Base-by-base conservation (phyloP, 64 coral and sea anemone genomes). In the Stichodactyla mertensii region DNA sequence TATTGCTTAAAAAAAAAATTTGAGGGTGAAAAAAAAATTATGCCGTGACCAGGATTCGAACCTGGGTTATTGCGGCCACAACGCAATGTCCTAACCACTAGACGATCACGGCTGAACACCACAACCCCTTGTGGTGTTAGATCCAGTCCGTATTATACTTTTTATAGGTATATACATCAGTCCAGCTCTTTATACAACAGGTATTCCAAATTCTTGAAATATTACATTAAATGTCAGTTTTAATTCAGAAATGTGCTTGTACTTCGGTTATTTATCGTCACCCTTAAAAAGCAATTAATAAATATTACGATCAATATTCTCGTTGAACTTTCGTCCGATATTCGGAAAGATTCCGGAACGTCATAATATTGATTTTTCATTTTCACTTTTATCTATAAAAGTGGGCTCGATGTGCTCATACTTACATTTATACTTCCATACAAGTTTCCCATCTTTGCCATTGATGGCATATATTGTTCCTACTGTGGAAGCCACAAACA, bases 31-130 rank as follows among this genome's bases (percentile, higher is more conserved):
- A 71, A 83, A 77, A 61, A 78, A 79, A 16, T 20, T 28, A 51
- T 89, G 82, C 91, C 82, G 87, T 54, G 91, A 89, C 91, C 91
- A 93, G 91, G 87, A 93, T 93, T 93, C 82, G 91, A 93, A 89
- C 91, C 91, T 93, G 87, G 91, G 91, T 93, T 93, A 93, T 85
- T 93, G 91, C 91, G 91, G 91, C 91, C 91, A 93, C 91, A 89
- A 93, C 91, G 91, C 82, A 89, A 79, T 83, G 86, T 92, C 86
- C 91, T 92, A 88, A 92, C 86, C 87, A 86, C 92, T 93, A 93
- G 83, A 93, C 87, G 92, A 92, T 93, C 92, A 77, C 92, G 92
- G 92, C 87, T 52, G 19, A 6, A 66, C 14, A 36, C 64, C 55
- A 85, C 61, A 6, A 57, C 26, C 27, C 9, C 0, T 2, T 19